Base-by-base conservation (phyloP, 2,888 invertebrate genomes). In the Pollenia labialis region DNA sequence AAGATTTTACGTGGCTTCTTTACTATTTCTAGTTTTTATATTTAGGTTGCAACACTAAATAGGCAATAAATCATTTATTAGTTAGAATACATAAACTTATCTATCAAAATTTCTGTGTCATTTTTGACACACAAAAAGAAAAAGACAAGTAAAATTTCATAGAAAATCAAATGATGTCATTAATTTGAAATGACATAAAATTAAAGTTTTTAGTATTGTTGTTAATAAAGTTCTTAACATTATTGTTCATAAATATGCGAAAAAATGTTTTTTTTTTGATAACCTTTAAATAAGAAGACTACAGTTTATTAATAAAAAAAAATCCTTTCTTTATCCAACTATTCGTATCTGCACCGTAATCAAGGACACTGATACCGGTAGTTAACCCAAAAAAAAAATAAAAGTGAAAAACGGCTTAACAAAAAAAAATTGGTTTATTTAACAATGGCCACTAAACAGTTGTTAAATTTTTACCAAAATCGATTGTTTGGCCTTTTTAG, bases 291-390 rank as follows among this genome's bases (percentile, higher is more conserved):
- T 32, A 32, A 32, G 6, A 32, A 32, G 32, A 4, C 6, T 32
- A 6, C 4, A 6, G 32, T 6, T 6, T 32, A 32, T 32, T 0
- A 6, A 4, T 32, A 32, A 32, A 32, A 32, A 66, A 14, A 18
- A 66, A 48, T 14, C 32, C 14, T 40, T 50, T 0, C 14, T 11
- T 40, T 40, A 40, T 8, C 2, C 11, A 18, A 56, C 56, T 23
- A 18, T 54, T 14, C 23, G 32, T 11, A 56, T 40, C 18, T 46
- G 32, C 40, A 16, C 56, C 23, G 14, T 14, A 46, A 54, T 66
- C 54, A 76, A 77, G 77, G 77, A 66, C 77, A 77, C 46, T 23
- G 32, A 66, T 56, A 77, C 54, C 54, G 56, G 54, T 56, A 56
- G 46, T 44, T 23, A 64, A 18, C 64, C n/a, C 9, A 56, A 56